phyloP scores from a whole-genome alignment of 92 coral and sea anemone genomes.

The Palythoa grandis region DNA sequence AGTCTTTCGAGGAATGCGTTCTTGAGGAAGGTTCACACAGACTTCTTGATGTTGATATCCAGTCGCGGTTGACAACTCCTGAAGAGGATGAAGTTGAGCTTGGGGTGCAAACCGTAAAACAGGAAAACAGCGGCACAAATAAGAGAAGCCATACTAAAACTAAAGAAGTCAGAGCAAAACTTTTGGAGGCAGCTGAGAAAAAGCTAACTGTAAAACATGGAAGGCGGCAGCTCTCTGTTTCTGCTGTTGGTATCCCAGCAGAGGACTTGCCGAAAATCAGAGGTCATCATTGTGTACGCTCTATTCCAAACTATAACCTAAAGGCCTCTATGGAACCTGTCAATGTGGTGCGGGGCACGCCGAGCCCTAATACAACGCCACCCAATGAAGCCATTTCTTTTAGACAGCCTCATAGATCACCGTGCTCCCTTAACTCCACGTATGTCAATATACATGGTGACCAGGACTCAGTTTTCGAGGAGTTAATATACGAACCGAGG shows the following conservation, averaged over 20 bases:
- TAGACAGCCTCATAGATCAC: slow-evolving; percentile 37
- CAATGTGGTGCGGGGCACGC: slow-evolving; percentile 69
- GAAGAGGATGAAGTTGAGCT: slow-evolving; percentile 55
- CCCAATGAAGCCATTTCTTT: slow-evolving; percentile 20
- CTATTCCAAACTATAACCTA: slow-evolving; percentile 80
- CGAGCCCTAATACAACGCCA: slow-evolving; percentile 68
- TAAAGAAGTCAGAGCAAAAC: slow-evolving; percentile 5
- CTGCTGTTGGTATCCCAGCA: slow-evolving; percentile 74
- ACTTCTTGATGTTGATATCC: slow-evolving; percentile 77
- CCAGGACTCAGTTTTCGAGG: slow-evolving; percentile 39
- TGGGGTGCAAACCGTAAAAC: slow-evolving; percentile 21
- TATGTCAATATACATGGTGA: slow-evolving; percentile 61
- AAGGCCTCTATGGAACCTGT: slow-evolving; percentile 92
- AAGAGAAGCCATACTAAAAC: background rate
- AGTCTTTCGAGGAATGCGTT: slow-evolving; percentile 37
- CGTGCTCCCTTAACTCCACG: slow-evolving; percentile 43
- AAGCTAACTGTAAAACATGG: slow-evolving; percentile 44
- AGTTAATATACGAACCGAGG: slow-evolving; percentile 3
- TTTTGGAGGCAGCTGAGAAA: slow-evolving; percentile 48
- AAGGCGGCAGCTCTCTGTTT: slow-evolving; percentile 56
- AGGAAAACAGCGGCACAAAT: slow-evolving; percentile 1
- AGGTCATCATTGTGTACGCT: slow-evolving; percentile 79
- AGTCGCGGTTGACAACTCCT: slow-evolving; percentile 80
- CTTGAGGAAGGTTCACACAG: slow-evolving; percentile 60
- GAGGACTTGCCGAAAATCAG: slow-evolving; percentile 54